These are phyloP conservation scores for Pyrocephalus nanus DNA, from an alignment of 2,797 vertebrate species.

Conservation along the genomic window DNA sequence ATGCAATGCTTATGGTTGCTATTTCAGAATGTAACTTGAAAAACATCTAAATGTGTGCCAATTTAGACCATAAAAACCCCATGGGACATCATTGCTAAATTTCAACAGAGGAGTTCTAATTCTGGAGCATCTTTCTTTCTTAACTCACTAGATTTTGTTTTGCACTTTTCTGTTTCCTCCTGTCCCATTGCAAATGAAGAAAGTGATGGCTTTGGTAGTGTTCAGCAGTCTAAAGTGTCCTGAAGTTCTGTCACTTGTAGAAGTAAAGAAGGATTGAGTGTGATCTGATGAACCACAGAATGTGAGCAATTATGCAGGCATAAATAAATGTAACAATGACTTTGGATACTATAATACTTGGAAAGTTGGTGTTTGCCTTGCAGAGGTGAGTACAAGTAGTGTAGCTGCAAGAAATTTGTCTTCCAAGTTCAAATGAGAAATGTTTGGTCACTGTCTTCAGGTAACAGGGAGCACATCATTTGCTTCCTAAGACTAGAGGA, in stretches of 20 bases:
- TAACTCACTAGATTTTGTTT: not conserved
- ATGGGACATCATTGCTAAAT: not conserved
- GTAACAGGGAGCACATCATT: rapidly evolving
- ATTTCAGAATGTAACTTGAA: not conserved
- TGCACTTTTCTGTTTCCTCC: not conserved
- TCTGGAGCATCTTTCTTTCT: not conserved
- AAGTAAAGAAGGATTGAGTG: not conserved
- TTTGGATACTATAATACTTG: not conserved
- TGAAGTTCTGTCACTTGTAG: not conserved
- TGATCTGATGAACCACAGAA: not conserved
- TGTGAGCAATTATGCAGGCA: rapidly evolving
- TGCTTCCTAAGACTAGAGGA: not conserved
- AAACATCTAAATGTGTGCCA: not conserved
- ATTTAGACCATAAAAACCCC: not conserved
- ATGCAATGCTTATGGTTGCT: not conserved
- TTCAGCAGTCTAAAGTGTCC: not conserved
- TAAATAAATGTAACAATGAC: not conserved
- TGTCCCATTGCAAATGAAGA: not conserved
- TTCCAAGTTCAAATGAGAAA: not conserved
- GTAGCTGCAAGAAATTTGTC: not conserved
- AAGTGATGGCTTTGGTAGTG: not conserved
- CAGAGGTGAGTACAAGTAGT: not conserved
- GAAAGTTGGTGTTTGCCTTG: not conserved
- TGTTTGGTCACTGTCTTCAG: not conserved
- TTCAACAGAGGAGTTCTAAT: not conserved